Conservation (phyloP, 2,888 invertebrate genomes). For the Orthosia gothica region DNA sequence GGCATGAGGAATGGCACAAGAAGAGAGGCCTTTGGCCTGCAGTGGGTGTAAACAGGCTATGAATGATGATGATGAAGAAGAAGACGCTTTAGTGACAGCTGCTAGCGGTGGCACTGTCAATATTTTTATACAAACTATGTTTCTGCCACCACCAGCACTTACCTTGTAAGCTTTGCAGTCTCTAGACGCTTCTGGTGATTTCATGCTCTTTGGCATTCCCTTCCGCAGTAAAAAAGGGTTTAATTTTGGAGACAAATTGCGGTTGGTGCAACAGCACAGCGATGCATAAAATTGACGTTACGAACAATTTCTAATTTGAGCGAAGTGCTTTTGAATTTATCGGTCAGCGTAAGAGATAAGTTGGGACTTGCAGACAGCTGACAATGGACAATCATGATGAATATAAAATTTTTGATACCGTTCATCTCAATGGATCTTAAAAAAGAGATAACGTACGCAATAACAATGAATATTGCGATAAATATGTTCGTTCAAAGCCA, state of each 20-base stretch:
- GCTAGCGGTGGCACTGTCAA: background rate
- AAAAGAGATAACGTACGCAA: background rate
- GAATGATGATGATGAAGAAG: background rate
- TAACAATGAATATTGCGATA: background rate
- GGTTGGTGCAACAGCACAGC: constrained; percentile 3
- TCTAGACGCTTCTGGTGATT: background rate
- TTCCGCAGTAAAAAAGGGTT: constrained; percentile 17
- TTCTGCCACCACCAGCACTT: too few species aligned
- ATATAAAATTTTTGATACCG: background rate
- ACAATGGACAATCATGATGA: background rate
- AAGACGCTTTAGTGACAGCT: background rate
- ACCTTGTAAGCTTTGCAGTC: too few species aligned
- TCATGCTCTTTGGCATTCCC: background rate
- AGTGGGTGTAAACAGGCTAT: background rate
- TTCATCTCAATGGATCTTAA: background rate
- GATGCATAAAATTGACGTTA: constrained; percentile 34
- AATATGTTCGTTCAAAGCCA: background rate
- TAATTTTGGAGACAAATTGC: background rate
- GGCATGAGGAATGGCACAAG: background rate
- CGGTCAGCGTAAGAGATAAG: background rate
- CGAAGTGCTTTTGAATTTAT: background rate
- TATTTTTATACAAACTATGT: background rate
- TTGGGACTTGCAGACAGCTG: background rate
- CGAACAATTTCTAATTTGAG: background rate
- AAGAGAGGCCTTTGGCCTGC: background rate